Base-by-base conservation (phyloP, 2,888 invertebrate genomes). In the Cryptus viduatorius region DNA sequence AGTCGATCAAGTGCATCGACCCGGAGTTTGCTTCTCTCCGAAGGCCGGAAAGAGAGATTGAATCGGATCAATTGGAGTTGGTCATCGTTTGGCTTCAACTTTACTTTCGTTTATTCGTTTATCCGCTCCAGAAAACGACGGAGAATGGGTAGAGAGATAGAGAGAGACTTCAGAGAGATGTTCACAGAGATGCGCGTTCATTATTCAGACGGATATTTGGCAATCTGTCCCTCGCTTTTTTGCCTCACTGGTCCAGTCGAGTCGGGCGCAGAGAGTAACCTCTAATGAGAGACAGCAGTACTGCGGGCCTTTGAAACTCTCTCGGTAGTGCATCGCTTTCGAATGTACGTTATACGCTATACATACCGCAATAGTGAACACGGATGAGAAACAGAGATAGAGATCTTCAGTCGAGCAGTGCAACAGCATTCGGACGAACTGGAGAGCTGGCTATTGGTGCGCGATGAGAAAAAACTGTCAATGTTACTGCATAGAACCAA, bases 381-480 rank as follows among this genome's bases (percentile, higher is more conserved):
- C 7, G 56, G 24, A n/a, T 44, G 56, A 3, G 81, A 65, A 50
- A 53, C 37, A 3, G 19, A 79, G 72, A 65, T 37, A 44, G 37
- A 61, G 56, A n/a, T 44, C 14, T 48, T 31, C 82, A 59, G 59
- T 72, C 73, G 67, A 44, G 59, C 37, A 37, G 46, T 24, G 46
- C 10, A 31, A n/a, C 46, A 4, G 29, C 53, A 50, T 37, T 16
- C 42, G 71, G 50, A 8, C n/a, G 50, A 64, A 44, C 46, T 24
- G 37, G 46, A 56, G 16, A 59, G 19, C 65, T 53, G 10, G 19
- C 67, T 72, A 44, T 53, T 10, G 37, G 12, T 68, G 61, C 42
- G 68, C 37, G 12, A 79, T 29, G 48, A 46, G 59, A 19, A 83
- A 83, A 83, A 83, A 83, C 73, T 69, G 68, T 61, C 46, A 44